phyloP scores from a whole-genome alignment of 2,113 vertebrate genomes.

The Passerina amoena region DNA sequence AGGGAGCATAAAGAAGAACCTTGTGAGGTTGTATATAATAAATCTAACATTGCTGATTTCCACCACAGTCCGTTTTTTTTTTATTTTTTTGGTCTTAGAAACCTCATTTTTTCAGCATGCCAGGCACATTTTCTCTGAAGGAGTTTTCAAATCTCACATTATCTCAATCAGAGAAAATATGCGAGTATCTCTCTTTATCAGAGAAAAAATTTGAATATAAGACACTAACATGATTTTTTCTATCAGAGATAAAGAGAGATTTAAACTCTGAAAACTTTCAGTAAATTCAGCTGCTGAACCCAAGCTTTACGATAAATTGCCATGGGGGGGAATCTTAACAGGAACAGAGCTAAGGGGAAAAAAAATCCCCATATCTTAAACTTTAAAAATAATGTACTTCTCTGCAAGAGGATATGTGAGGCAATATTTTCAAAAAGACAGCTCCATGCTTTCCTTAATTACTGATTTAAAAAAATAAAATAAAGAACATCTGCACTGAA shows the following conservation, averaged over 20 bases:
- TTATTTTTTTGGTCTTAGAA: background rate
- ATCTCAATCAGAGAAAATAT: background rate
- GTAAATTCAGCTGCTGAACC: background rate
- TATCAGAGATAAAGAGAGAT: background rate
- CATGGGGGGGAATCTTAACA: accelerated
- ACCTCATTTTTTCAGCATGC: background rate
- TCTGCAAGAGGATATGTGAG: background rate
- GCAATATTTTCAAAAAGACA: background rate
- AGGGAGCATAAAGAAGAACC: background rate
- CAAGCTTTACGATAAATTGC: background rate
- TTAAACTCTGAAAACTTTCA: background rate
- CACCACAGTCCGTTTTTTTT: background rate
- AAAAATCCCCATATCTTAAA: background rate
- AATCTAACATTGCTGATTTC: background rate
- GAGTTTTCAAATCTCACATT: background rate
- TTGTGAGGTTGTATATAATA: background rate
- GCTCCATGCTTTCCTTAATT: background rate
- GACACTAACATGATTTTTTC: background rate
- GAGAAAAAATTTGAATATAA: background rate
- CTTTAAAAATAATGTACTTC: background rate
- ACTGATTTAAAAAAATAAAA: background rate
- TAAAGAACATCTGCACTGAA: background rate
- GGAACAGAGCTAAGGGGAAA: background rate
- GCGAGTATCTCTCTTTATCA: background rate
- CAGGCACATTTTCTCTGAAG: background rate